Base-by-base conservation (phyloP, 2,888 invertebrate species). In the Cantharis rustica region DNA sequence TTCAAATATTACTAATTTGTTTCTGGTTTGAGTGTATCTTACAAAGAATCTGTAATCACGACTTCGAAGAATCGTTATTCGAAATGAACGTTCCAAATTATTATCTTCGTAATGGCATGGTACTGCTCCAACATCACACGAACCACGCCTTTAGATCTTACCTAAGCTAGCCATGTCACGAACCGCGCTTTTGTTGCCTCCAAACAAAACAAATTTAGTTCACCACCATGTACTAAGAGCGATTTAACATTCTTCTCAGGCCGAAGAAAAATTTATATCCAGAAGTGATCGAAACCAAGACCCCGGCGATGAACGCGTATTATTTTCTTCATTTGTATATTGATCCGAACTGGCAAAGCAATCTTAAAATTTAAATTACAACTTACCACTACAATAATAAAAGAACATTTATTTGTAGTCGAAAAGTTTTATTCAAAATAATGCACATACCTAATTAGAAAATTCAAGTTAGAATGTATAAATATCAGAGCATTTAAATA, bases 21-120 rank as follows among this genome's bases (percentile, higher is more conserved):
- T 61, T 61, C 69, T 68, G 26, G 69, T 69, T 61, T 62, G 26
- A 70, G 70, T 74, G 70, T 66, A 66, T 66, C 64, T 66, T 20
- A 66, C 16, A 64, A 63, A 71, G 78, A 80, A 84, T 84, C 85
- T 81, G 80, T 81, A 84, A 85, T 85, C 84, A 84, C 84, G 83
- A 82, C 80, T 84, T 83, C 83, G 80, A 78, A 79, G 84, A 85
- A 84, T 84, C 83, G 85, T 85, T 85, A 84, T 81, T 73, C 78
- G 83, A 83, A 85, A 85, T 84, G 84, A 85, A 82, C 81, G 82
- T 84, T 85, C 83, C 83, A 83, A 85, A 85, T 86, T 85, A 85
- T 85, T 85, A 86, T 86, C 86, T 84, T 79, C 79, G 84, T 86
- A 86, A 86, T 85, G 85, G 85, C 81, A 85, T 81, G 81, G 83